phyloP scores from a whole-genome alignment of 1,140 invertebrate species.

The Drosophila miranda region DNA sequence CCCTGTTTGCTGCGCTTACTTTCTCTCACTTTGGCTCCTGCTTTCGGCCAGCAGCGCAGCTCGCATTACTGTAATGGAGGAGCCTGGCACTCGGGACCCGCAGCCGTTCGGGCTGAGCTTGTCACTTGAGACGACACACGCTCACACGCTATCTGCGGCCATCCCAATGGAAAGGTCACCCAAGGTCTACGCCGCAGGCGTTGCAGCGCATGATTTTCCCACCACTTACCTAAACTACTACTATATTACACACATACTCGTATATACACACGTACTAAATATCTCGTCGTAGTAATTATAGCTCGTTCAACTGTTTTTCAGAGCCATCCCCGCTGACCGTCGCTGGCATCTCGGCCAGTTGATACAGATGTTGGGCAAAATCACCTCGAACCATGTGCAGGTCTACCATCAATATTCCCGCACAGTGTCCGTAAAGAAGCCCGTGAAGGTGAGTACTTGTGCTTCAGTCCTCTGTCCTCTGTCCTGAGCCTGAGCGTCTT shows the following conservation, averaged over 20 bases:
- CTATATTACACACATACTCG: not conserved
- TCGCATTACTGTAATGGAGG: conserved; percentile 53
- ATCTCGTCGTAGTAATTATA: conserved; percentile 7
- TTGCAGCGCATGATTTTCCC: not conserved
- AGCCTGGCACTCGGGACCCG: conserved; percentile 20
- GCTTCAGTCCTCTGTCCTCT: not conserved
- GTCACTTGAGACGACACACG: conserved; percentile 44
- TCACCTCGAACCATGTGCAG: conserved; percentile 81
- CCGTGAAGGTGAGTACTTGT: conserved; percentile 67
- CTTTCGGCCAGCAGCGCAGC: conserved; percentile 18
- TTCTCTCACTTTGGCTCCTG: conserved; percentile 62
- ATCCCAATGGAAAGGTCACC: conserved; percentile 24
- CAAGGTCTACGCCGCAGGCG: not conserved
- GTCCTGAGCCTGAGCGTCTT: conserved; percentile 7
- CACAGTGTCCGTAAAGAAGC: conserved; percentile 71
- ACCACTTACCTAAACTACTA: too few species aligned
- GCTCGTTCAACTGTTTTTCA: conserved; percentile 26
- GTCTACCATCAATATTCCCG: conserved; percentile 80
- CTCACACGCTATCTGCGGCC: conserved; percentile 11
- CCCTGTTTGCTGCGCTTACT: conserved; percentile 58
- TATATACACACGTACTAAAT: conserved; percentile 1
- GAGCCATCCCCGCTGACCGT: not conserved
- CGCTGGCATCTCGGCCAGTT: not conserved
- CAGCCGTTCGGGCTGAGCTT: conserved; percentile 5
- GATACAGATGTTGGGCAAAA: conserved; percentile 79